Conservation (phyloP, 1,140 invertebrate genomes). For the Micrasema minimum region DNA sequence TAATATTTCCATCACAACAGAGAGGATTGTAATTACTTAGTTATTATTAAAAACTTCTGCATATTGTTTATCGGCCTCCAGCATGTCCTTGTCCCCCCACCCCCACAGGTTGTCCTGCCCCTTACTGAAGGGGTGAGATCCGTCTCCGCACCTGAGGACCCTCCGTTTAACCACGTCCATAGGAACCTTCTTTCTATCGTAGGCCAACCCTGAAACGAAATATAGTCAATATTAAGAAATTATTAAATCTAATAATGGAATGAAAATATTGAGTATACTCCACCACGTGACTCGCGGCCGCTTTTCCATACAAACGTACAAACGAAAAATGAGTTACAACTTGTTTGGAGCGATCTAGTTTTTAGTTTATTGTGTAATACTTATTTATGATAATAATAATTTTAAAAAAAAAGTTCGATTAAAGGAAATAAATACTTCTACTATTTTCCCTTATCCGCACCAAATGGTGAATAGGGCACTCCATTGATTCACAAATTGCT, state of each 20-base stretch:
- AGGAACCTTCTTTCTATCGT: slow-evolving; percentile 61
- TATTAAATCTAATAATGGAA: neutral
- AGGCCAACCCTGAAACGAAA: slow-evolving; percentile 71
- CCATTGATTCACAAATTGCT: too few species aligned
- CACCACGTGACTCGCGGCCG: too few species aligned
- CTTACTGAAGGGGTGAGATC: slow-evolving; percentile 25
- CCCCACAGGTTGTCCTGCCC: slow-evolving; percentile 70
- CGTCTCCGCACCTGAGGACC: slow-evolving; percentile 29
- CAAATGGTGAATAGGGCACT: too few species aligned
- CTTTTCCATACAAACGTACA: neutral
- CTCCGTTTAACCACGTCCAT: slow-evolving; percentile 21
- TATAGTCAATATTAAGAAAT: neutral
- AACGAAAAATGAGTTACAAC: neutral
- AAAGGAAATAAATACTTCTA: too few species aligned
- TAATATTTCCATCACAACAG: too few species aligned
- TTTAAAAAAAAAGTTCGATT: too few species aligned
- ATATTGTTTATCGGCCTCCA: neutral
- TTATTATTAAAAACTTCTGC: neutral
- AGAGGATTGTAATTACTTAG: neutral
- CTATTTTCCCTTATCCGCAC: too few species aligned
- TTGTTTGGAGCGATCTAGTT: neutral
- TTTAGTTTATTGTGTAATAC: too few species aligned
- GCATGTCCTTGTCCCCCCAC: slow-evolving; percentile 72
- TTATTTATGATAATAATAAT: too few species aligned
- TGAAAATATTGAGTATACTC: neutral